A percentile compares a stretch with the other conserved stretches of the same genome.
Conservation (phyloP, 2,888 invertebrate species). For the Gisinianus flammeolus region DNA sequence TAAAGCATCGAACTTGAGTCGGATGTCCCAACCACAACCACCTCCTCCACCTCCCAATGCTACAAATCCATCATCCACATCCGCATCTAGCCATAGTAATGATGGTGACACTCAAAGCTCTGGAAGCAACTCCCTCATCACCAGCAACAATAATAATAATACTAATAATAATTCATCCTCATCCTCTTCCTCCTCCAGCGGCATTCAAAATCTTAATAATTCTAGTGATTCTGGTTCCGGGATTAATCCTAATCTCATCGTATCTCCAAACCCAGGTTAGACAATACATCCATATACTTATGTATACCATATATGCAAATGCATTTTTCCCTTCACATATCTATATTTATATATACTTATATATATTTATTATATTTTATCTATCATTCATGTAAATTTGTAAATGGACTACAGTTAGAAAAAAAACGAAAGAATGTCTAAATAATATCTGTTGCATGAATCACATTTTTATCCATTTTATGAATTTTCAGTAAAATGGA, state of each 20-base stretch:
- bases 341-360: too few relatives aligned
- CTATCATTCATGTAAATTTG: too few relatives aligned
- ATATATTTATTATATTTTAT: too few relatives aligned
- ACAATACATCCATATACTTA: too few relatives aligned
- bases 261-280: conserved; percentile 60
- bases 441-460: too few relatives aligned
- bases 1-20: conserved; percentile 61
- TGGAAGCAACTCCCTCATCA: conserved; percentile 24
- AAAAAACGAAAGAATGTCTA: too few relatives aligned
- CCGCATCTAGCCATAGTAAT: conserved; percentile 18
- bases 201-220: background rate
- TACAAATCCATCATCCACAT: background rate
- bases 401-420: too few relatives aligned
- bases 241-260: conserved; percentile 23
- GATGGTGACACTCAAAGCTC: conserved; percentile 5
- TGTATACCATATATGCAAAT: too few relatives aligned
- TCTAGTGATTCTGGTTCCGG: conserved; percentile 35
- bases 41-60: background rate
- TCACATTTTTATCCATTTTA: too few relatives aligned
- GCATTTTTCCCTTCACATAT: too few relatives aligned
- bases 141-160: background rate
- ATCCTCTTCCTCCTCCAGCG: too few relatives aligned
- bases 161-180: background rate
- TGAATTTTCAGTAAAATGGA: too few relatives aligned
- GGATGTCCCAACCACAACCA: background rate